These are phyloP conservation scores for Diplazon laetatorius DNA, from an alignment of 2,888 invertebrate species.

Conservation along the genomic window DNA sequence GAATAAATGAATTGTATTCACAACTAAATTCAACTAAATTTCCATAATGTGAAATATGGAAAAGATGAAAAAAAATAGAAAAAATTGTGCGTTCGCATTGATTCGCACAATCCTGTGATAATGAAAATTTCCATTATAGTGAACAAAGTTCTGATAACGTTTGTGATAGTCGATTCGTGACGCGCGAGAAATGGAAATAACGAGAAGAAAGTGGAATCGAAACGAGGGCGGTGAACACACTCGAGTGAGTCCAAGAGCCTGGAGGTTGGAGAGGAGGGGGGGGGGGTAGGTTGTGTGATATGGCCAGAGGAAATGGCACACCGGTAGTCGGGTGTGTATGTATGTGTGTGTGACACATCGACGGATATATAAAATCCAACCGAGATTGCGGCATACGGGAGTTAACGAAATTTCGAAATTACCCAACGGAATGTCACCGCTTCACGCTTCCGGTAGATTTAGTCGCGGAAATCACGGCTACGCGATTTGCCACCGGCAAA, in stretches of 20 bases:
- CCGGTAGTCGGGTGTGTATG: conserved; percentile 18
- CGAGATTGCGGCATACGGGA: conserved; percentile 17
- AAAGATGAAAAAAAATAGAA: too few relatives aligned
- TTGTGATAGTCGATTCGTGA: neutral
- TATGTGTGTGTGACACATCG: too few relatives aligned
- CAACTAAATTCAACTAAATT: too few relatives aligned
- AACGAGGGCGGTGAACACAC: neutral
- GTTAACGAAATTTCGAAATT: conserved; percentile 65
- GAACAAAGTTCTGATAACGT: neutral
- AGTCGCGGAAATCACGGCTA: conserved; percentile 64
- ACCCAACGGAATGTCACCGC: conserved; percentile 58
- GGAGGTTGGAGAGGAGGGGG: neutral
- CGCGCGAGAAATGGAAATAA: conserved; percentile 10
- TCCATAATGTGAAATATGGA: too few relatives aligned
- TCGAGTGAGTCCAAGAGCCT: conserved; percentile 5
- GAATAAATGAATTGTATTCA: too few relatives aligned
- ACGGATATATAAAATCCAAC: too few relatives aligned
- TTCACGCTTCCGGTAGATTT: conserved; percentile 66
- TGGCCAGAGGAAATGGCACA: conserved; percentile 34
- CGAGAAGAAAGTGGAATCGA: conserved; percentile 36
- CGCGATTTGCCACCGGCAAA: conserved; percentile 54
- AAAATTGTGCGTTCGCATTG: too few relatives aligned
- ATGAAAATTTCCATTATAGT: too few relatives aligned
- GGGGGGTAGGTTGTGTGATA: conserved; percentile 1
- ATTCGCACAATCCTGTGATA: too few relatives aligned